phyloP scores from a whole-genome alignment of 2,113 vertebrate genomes.

The Hepsetus odoe region DNA sequence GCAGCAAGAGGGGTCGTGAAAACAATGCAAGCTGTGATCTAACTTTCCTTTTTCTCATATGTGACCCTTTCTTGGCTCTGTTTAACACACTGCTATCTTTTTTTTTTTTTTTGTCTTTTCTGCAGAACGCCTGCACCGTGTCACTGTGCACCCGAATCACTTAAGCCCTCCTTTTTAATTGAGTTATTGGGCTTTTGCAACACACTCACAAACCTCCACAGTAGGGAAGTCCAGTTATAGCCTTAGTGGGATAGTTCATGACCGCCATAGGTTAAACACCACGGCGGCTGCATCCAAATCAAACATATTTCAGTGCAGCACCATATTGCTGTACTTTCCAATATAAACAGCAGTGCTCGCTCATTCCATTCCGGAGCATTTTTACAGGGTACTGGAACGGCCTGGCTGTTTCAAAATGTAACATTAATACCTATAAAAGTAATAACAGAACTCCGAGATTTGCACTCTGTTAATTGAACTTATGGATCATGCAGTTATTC shows the following conservation, averaged over 20 bases:
- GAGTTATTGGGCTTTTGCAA: conserved; percentile 20
- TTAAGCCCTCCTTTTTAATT: conserved; percentile 21
- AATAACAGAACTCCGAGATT: too few relatives aligned
- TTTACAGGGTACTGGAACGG: conserved; percentile 14
- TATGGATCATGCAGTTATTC: conserved; percentile 7
- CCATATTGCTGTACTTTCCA: conserved; percentile 45
- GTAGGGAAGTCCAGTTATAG: conserved; percentile 34
- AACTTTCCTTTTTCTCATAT: neutral
- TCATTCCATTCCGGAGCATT: conserved; percentile 20
- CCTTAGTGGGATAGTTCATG: conserved; percentile 40
- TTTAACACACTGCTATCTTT: neutral
- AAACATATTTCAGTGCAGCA: conserved; percentile 52
- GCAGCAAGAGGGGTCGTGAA: neutral
- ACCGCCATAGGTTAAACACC: conserved; percentile 37
- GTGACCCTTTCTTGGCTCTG: neutral
- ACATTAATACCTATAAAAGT: conserved; percentile 31
- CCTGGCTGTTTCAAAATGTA: conserved; percentile 21
- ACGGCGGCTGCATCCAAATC: conserved; percentile 45
- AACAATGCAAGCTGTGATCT: neutral
- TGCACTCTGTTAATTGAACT: conserved; percentile 37
- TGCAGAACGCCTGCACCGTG: conserved; percentile 15
- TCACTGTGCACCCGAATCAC: neutral
- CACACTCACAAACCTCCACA: conserved; percentile 24
- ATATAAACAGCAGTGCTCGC: conserved; percentile 49
- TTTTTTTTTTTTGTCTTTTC: neutral